Conservation (phyloP, 2,797 vertebrate species). For the Geotrypetes seraphini region DNA sequence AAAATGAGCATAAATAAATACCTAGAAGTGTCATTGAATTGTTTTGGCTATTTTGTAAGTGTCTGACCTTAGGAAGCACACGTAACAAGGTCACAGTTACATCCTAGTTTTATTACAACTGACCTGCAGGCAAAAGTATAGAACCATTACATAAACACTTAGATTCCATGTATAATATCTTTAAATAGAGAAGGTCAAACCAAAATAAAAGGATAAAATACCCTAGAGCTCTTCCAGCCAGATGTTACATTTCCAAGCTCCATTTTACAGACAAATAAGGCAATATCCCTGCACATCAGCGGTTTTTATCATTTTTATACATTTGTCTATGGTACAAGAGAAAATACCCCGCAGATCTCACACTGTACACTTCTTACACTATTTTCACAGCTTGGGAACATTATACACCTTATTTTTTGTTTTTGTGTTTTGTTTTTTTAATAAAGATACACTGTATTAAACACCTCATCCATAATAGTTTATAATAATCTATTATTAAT, state of each 20-base stretch:
- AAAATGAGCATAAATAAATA: no score
- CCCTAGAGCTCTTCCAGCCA: constrained; percentile 57
- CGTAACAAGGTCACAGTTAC: constrained; percentile 52
- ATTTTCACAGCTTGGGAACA: constrained; percentile 80
- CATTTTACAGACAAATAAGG: constrained; percentile 67
- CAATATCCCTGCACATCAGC: constrained; percentile 70
- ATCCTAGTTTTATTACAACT: constrained; percentile 68
- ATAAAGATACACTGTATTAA: constrained; percentile 78
- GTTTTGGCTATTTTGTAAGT: constrained; percentile 1
- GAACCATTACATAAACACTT: constrained; percentile 67
- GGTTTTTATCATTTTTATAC: constrained; percentile 58
- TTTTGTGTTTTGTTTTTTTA: no score
- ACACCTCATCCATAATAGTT: constrained; percentile 65
- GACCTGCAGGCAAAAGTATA: constrained; percentile 69
- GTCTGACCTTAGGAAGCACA: no score
- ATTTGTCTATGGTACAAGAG: constrained; percentile 64
- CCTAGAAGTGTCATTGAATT: no score
- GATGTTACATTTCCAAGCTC: constrained; percentile 53
- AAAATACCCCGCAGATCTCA: constrained; percentile 54
- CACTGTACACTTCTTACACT: constrained; percentile 66
- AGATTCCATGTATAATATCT: constrained; percentile 57
- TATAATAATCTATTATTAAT: constrained; percentile 65
- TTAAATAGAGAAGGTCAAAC: constrained; percentile 60
- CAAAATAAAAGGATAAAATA: constrained; percentile 58
- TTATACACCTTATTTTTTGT: constrained; percentile 65